Percentiles rank a stretch among this genome's conserved stretches.
These are phyloP conservation scores for Lithophane semibrunnea DNA, from an alignment of 2,888 invertebrate species.

Conservation along the genomic window DNA sequence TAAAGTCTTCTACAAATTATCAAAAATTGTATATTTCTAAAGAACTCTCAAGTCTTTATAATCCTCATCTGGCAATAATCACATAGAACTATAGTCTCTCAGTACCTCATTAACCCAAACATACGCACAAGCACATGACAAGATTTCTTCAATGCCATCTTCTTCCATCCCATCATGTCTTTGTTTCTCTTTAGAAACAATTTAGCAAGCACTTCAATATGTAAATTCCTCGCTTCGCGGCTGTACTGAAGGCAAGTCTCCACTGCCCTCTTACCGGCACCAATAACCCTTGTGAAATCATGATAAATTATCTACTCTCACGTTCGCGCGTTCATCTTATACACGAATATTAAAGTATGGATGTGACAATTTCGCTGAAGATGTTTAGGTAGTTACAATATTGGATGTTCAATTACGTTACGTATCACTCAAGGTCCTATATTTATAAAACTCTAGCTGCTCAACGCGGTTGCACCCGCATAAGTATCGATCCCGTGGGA, in stretches of 20 bases:
- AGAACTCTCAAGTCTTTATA: background rate
- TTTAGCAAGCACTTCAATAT: conserved; percentile 82
- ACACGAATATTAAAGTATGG: conserved; percentile 69
- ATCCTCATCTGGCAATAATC: conserved; percentile 2
- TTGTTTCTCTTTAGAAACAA: conserved; percentile 77
- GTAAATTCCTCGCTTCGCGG: conserved; percentile 81
- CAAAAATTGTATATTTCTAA: background rate
- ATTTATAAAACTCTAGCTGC: no score
- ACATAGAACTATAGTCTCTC: conserved; percentile 17
- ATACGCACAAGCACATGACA: conserved; percentile 49
- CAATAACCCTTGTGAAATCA: conserved; percentile 89
- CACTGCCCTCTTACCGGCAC: conserved; percentile 83
- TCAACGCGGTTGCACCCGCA: no score
- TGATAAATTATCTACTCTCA: conserved; percentile 90
- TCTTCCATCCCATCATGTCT: conserved; percentile 57
- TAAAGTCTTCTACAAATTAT: background rate
- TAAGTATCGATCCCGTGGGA: no score
- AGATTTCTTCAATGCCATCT: conserved; percentile 51
- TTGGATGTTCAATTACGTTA: background rate
- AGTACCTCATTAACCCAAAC: conserved; percentile 56
- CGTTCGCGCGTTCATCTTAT: conserved; percentile 79
- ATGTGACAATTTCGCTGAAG: conserved; percentile 66
- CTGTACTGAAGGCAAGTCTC: conserved; percentile 70
- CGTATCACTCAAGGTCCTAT: background rate
- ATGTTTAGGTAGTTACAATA: background rate